phyloP scores from a whole-genome alignment of 2,888 invertebrate genomes.

The Idaea aversata region DNA sequence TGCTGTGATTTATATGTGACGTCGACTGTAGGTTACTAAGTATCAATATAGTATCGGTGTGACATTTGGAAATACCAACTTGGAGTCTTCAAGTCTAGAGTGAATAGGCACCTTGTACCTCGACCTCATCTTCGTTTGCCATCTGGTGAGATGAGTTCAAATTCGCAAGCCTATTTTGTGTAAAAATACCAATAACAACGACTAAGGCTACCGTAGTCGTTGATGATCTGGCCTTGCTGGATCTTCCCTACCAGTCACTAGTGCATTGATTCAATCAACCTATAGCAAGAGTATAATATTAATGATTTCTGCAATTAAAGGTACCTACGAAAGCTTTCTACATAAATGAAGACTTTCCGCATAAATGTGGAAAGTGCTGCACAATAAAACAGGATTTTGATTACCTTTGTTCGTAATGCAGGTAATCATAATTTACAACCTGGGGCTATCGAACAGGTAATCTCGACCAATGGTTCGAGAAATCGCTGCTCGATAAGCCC shows the following conservation, averaged over 20 bases:
- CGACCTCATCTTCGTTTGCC: too few species aligned
- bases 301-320: background rate
- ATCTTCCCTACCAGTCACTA: background rate
- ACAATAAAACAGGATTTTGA: conserved; percentile 39
- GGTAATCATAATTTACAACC: conserved; percentile 55
- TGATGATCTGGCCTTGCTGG: too few species aligned
- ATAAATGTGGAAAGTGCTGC: conserved; percentile 7
- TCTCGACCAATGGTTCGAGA: conserved; percentile 63
- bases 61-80: too few species aligned
- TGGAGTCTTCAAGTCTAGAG: too few species aligned
- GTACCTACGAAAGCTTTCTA: background rate
- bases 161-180: too few species aligned
- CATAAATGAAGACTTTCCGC: background rate
- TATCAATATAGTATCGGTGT: background rate
- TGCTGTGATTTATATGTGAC: conserved; percentile 38
- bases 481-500: conserved; percentile 44
- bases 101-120: too few species aligned
- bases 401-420: conserved; percentile 30
- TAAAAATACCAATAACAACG: too few species aligned
- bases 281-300: background rate
- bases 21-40: conserved; percentile 32
- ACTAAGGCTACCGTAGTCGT: too few species aligned
- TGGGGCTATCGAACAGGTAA: conserved; percentile 50
- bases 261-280: background rate
- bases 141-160: too few species aligned